Base-by-base conservation (phyloP, 2,797 vertebrate species). In the Cichlasoma orientale region DNA sequence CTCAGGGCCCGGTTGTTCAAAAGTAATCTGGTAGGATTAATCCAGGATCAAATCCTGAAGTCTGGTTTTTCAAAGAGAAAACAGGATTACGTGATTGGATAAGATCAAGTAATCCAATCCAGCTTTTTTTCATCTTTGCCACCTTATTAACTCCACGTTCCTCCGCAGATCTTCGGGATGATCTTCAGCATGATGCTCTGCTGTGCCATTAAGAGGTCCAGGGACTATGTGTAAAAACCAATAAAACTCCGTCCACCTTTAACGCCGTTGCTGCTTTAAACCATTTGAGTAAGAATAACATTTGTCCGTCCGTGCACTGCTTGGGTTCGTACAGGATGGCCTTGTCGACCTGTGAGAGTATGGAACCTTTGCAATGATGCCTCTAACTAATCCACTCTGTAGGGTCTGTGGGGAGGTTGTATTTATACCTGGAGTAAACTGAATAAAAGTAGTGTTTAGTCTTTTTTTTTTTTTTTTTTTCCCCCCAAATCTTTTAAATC, bases 141-240 rank as follows among this genome's bases (percentile, higher is more conserved):
- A 44, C 13, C 41, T 44, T 41, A 41, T 59, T 14, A 14, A 14
- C 21, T 16, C 6, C 6, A 11, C 25, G 6, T 23, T 38, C 4
- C n/a, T 90, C 92, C 87, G 0, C 95, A 99, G 98, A 94, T 99
- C 80, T 97, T 99, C 1, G 98, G 98, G 25, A 98, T 99, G 98
- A 97, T 99, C 93, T 97, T 98, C 96, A 99, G 98, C 87, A 98
- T 98, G 96, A 86, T 99, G 85, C 95, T 99, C 73, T 98, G 97
- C 92, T 99, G 98, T 29, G 97, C 97, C 69, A 97, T 99, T 79
- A 97, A 96, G 89, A 95, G 89, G 86, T 97, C 94, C 89, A 92
- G 96, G 27, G 97, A 98, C 89, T 96, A 96, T 89, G 96, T 98
- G 81, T 98, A 79, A 87, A 7, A 7, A 1, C 2, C 18, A 19